Evolutionary conservation across 2,113 vertebrate genomes (phyloP).

Genomic region (Tympanuchus pallidicinctus): DNA sequence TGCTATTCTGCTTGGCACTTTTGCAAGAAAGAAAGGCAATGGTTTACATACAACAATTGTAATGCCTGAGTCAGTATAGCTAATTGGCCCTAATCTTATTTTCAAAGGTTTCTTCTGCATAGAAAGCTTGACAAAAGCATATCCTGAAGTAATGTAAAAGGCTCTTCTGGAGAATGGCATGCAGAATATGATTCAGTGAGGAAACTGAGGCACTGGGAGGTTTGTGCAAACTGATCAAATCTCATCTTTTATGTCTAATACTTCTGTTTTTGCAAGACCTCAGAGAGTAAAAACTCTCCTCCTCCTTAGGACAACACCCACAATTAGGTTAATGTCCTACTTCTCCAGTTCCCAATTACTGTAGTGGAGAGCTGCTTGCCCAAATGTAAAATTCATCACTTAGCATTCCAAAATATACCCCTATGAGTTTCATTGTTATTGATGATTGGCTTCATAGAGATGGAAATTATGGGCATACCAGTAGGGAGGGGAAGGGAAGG

Average conservation of each 20-base stretch:
- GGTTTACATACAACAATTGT: background rate
- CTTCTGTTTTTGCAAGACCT: background rate
- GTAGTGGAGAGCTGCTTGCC: background rate
- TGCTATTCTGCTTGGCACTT: constrained; percentile 14
- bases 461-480: constrained; percentile 28
- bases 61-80: background rate
- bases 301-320: background rate
- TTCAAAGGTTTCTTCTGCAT: background rate
- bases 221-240: background rate
- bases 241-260: background rate
- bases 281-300: background rate
- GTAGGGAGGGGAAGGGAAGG: background rate
- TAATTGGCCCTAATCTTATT: constrained; percentile 4
- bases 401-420: constrained; percentile 35
- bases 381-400: constrained; percentile 39
- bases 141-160: background rate
- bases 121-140: background rate
- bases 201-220: background rate
- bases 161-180: background rate
- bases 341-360: background rate
- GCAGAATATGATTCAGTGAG: background rate
- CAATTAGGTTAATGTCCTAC: background rate
- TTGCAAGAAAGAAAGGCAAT: background rate
- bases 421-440: constrained; percentile 31
- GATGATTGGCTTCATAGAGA: constrained; percentile 20